Base-by-base conservation (phyloP, 2,797 vertebrate species). In the Tamandua tetradactyla region DNA sequence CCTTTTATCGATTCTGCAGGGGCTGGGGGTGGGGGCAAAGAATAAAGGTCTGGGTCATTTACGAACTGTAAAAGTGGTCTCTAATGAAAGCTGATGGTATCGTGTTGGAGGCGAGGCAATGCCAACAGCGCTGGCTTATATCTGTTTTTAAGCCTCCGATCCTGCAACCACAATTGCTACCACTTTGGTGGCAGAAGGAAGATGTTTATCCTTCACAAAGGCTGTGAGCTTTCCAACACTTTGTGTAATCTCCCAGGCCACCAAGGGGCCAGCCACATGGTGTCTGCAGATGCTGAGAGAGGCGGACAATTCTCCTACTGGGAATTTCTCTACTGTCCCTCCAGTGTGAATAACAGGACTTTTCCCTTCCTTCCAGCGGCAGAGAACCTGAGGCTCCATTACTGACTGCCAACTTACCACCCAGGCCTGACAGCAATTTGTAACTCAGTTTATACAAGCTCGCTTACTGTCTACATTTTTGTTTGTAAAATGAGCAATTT, bases 181-280 rank as follows among this genome's bases (percentile, higher is more conserved):
- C 85, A 59, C 85, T 96, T 78, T 95, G 91, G 86, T 97, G 95
- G 93, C 91, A 68, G 93, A 97, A 96, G 91, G 91, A 95, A n/a
- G 97, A 82, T 68, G 84, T 97, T 97, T 98, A 96, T 97, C 83
- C 94, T 95, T 96, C 97, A 96, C 96, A 97, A 98, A 97, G 98
- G 89, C 94, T 44, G 85, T 0, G 61, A 93, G 96, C 44, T 91
- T 97, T 96, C 95, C 96, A 97, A 94, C 82, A 42, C 75, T 95
- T 97, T 95, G 94, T 17, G 18, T 96, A 97, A 97, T 96, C 90
- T 97, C 93, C 79, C 95, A 42, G 93, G 83, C 97, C 97, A 96
- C 97, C 97, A 97, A 97, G 93, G 95, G 95, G 94, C 96, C 91
- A 59, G 96, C 96, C 97, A 97, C 98, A 97, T 97, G 97, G 96